Conservation (phyloP, 1,140 invertebrate species). For the Diorhabda carinulata region DNA sequence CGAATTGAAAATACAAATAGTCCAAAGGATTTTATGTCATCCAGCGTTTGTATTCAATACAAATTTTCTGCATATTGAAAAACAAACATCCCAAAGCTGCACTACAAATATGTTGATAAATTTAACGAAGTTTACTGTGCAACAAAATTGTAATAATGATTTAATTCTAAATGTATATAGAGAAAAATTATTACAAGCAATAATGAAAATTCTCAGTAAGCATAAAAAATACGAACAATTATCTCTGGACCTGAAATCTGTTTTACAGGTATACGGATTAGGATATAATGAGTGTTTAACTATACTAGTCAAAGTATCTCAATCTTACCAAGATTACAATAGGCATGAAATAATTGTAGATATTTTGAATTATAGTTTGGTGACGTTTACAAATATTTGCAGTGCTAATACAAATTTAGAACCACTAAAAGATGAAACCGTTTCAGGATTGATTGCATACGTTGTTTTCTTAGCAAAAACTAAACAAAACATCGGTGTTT, state of each 20-base stretch:
- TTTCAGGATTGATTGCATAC: too few species aligned
- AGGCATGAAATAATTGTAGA: slow-evolving; percentile 15
- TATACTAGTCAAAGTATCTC: slow-evolving; percentile 17
- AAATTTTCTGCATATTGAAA: slow-evolving; percentile 49
- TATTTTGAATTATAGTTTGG: slow-evolving; percentile 24
- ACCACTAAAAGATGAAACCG: slow-evolving; percentile 20
- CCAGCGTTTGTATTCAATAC: slow-evolving; percentile 52
- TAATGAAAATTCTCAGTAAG: slow-evolving; percentile 50
- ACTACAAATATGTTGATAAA: slow-evolving; percentile 51
- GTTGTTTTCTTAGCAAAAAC: background rate
- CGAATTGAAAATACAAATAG: slow-evolving; percentile 10
- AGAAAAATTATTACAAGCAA: slow-evolving; percentile 48
- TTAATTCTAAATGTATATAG: slow-evolving; percentile 48
- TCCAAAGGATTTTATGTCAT: slow-evolving; percentile 26
- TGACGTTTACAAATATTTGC: slow-evolving; percentile 19
- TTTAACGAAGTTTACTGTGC: slow-evolving; percentile 43
- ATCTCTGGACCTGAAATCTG: slow-evolving; percentile 19
- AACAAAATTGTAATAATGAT: slow-evolving; percentile 40
- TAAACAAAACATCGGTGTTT: slow-evolving; percentile 20
- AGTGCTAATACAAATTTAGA: slow-evolving; percentile 19
- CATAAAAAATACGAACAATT: slow-evolving; percentile 35
- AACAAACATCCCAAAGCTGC: slow-evolving; percentile 35
- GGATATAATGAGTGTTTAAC: slow-evolving; percentile 22
- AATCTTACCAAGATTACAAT: slow-evolving; percentile 5
- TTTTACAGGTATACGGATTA: slow-evolving; percentile 26